Conservation (phyloP, 2,113 vertebrate genomes). For the Taurulus bubalis region DNA sequence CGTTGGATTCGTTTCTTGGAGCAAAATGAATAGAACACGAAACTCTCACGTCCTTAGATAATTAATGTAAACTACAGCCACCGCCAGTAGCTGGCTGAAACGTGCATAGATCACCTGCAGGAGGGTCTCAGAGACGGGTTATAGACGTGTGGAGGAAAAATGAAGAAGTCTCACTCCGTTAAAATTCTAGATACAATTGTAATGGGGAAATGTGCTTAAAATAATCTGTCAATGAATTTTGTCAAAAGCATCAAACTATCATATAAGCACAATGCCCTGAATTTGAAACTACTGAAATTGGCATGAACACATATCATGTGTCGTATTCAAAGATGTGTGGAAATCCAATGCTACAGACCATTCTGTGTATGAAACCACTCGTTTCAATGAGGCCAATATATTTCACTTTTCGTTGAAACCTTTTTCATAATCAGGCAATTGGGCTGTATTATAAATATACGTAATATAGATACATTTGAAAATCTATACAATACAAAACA, state of each 20-base stretch:
- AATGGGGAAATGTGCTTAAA: neutral
- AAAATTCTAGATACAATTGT: neutral
- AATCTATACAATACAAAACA: neutral
- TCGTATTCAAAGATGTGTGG: neutral
- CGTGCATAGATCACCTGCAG: conserved; percentile 12
- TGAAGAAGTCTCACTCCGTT: conserved; percentile 14
- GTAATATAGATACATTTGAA: neutral
- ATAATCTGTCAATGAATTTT: no score
- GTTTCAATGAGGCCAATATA: neutral
- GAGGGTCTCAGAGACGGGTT: conserved; percentile 10
- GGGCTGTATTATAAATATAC: neutral
- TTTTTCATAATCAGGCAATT: neutral
- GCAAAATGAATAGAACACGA: neutral
- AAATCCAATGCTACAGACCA: neutral
- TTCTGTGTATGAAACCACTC: neutral
- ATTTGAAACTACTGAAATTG: neutral
- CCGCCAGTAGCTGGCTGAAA: neutral
- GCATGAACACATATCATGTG: neutral
- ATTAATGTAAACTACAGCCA: neutral
- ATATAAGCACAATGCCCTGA: neutral
- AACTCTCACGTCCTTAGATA: neutral
- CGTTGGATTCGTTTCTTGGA: neutral
- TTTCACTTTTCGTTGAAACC: neutral
- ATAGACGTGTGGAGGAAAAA: neutral
- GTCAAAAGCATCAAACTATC: neutral